These are phyloP conservation scores for Strigamia crassipes DNA, from an alignment of 2,888 invertebrate genomes.

Conservation along the genomic window DNA sequence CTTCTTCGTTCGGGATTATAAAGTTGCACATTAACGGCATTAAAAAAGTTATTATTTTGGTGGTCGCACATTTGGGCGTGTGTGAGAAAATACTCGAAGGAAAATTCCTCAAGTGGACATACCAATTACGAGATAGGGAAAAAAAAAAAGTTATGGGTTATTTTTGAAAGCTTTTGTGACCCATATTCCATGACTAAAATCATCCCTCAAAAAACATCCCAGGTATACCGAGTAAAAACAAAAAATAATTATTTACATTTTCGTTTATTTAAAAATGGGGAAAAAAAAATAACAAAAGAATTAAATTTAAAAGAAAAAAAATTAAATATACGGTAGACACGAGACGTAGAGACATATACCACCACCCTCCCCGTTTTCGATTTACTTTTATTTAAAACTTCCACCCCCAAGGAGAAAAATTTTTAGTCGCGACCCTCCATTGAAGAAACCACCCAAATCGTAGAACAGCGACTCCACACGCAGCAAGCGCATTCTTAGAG, in stretches of 20 bases:
- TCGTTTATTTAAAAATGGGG: too few species aligned
- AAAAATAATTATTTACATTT: too few species aligned
- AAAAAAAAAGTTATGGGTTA: conserved; percentile 9
- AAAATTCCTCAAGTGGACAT: conserved; percentile 24
- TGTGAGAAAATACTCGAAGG: background rate
- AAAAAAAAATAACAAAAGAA: too few species aligned
- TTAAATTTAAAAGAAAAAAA: background rate
- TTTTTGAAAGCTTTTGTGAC: background rate
- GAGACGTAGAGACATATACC: background rate
- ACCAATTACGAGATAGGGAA: conserved; percentile 8
- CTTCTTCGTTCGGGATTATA: background rate
- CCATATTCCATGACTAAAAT: background rate
- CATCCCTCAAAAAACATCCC: background rate
- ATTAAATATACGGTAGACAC: background rate
- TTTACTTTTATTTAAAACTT: background rate
- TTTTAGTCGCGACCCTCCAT: background rate
- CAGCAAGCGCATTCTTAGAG: background rate
- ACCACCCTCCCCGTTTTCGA: background rate
- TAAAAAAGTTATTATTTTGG: conserved; percentile 1
- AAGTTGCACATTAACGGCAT: background rate
- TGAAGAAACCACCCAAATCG: conserved; percentile 38
- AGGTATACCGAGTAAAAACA: too few species aligned
- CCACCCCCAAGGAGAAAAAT: background rate
- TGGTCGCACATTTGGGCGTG: background rate
- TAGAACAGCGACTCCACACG: conserved; percentile 39